Conservation (phyloP, 2,888 invertebrate genomes). For the Tetramorium bicarinatum region DNA sequence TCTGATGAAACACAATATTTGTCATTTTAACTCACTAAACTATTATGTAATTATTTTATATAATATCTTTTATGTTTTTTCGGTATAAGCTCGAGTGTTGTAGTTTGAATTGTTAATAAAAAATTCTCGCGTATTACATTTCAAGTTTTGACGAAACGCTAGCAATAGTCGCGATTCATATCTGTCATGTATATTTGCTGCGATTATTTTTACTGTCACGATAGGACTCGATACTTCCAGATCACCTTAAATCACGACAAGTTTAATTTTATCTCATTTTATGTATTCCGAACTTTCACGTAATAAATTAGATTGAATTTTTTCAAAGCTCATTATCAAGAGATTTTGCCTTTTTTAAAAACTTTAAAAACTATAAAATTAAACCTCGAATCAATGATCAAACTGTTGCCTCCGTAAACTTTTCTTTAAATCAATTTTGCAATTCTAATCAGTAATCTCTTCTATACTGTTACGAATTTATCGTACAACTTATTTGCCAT, state of each 20-base stretch:
- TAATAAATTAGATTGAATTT: background rate
- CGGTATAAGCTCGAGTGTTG: background rate
- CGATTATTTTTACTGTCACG: background rate
- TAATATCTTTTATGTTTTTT: background rate
- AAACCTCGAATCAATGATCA: slow-evolving; percentile 41
- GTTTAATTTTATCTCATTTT: background rate
- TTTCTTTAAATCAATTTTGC: background rate
- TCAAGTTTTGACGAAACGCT: background rate
- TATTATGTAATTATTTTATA: background rate
- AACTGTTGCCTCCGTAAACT: background rate
- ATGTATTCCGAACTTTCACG: background rate
- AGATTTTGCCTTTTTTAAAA: slow-evolving; percentile 37
- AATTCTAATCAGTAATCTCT: background rate
- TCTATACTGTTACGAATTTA: slow-evolving; percentile 45
- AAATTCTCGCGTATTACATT: background rate
- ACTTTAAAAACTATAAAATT: slow-evolving; percentile 13
- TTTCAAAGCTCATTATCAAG: slow-evolving; percentile 46
- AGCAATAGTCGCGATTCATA: background rate
- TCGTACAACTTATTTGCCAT: slow-evolving; percentile 60
- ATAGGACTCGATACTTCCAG: background rate
- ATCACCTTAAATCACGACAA: background rate
- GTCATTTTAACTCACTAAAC: background rate
- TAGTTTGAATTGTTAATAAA: slow-evolving; percentile 16
- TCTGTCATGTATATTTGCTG: background rate
- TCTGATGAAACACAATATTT: background rate